These are phyloP conservation scores for Halictus quadricinctus DNA, from an alignment of 2,888 invertebrate genomes.

Conservation along the genomic window DNA sequence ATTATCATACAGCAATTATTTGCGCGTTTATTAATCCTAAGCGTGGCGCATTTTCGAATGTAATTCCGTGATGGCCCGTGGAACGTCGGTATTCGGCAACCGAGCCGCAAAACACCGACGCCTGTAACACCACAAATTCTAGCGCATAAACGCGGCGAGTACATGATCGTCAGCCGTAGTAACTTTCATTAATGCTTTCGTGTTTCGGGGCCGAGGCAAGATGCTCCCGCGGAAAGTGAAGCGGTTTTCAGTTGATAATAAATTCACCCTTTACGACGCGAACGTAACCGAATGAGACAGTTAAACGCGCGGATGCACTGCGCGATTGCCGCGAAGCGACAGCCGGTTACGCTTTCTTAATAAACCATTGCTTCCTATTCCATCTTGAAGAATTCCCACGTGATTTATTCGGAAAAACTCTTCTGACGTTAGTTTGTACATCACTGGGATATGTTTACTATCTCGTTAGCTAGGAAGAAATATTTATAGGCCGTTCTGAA, in stretches of 20 bases:
- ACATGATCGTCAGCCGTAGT: conserved; percentile 14
- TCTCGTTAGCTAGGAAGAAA: not conserved
- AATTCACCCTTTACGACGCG: not conserved
- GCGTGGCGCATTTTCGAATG: conserved; percentile 20
- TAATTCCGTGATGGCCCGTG: conserved; percentile 21
- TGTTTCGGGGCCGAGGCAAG: conserved; percentile 10
- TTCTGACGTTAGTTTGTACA: not conserved
- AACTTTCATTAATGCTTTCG: conserved; percentile 42
- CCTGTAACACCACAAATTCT: conserved; percentile 10
- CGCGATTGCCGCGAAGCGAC: not conserved
- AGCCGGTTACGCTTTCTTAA: not conserved
- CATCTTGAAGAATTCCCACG: not conserved
- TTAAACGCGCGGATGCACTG: not conserved
- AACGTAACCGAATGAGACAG: not conserved
- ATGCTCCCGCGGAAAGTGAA: conserved; percentile 25
- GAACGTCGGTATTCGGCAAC: conserved; percentile 23
- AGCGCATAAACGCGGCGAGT: conserved; percentile 15
- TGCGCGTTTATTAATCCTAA: conserved; percentile 33
- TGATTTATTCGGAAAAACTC: not conserved
- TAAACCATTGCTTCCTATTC: not conserved
- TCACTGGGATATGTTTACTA: not conserved
- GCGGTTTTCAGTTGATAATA: conserved; percentile 18
- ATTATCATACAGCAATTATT: conserved; percentile 19
- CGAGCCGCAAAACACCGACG: conserved; percentile 18
- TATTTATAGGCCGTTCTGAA: not conserved